These are phyloP conservation scores for Cotesia chilonis DNA, from an alignment of 1,140 invertebrate genomes.

Conservation along the genomic window DNA sequence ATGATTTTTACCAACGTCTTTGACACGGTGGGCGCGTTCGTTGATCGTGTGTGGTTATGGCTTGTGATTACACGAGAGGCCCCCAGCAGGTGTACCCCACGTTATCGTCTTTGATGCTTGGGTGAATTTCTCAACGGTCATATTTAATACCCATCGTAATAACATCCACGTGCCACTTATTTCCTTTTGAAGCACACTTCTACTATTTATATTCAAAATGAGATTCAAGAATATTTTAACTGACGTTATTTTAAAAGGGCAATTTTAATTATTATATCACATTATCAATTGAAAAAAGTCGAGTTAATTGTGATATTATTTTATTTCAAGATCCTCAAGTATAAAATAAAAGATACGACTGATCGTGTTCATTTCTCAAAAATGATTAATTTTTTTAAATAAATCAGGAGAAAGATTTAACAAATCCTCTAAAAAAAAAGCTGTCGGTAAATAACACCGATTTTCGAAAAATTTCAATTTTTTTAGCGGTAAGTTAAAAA, in stretches of 20 bases:
- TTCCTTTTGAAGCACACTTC: too few species aligned
- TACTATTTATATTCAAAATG: conserved; percentile 37
- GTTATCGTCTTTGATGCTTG: conserved; percentile 42
- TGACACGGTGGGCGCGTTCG: conserved; percentile 37
- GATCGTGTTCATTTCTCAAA: too few species aligned
- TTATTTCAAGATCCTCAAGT: too few species aligned
- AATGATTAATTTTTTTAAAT: too few species aligned
- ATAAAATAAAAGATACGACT: too few species aligned
- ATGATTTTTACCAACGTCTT: conserved; percentile 49
- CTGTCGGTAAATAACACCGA: too few species aligned
- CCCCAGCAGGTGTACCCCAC: conserved; percentile 51
- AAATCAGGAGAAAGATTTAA: too few species aligned
- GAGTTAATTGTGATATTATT: too few species aligned
- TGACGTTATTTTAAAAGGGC: conserved; percentile 20
- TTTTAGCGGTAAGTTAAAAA: too few species aligned
- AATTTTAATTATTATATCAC: conserved; percentile 16
- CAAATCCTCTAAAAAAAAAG: too few species aligned
- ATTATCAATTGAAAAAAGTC: too few species aligned
- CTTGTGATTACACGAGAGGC: conserved; percentile 21
- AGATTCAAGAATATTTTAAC: conserved; percentile 26
- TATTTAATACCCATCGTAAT: conserved; percentile 19
- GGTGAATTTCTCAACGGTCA: conserved; percentile 48
- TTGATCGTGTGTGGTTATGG: conserved; percentile 29
- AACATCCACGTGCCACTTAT: conserved; percentile 26
- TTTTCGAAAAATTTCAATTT: too few species aligned